phyloP scores from a whole-genome alignment of 1,140 invertebrate genomes.

The Eufriesea mexicana region DNA sequence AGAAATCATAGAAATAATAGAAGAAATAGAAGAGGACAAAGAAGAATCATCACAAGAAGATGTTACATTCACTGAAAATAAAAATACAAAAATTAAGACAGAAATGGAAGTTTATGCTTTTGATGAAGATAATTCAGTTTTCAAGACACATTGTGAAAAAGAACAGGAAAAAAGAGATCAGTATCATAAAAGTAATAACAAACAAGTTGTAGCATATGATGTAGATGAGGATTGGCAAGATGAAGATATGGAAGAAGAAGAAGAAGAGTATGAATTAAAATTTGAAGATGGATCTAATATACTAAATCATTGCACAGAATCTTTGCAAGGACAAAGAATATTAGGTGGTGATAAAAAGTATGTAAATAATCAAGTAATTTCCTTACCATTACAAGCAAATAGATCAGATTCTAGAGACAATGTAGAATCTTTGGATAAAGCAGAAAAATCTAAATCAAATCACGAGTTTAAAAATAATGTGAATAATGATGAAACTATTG shows the following conservation, averaged over 20 bases:
- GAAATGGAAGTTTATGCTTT: constrained; percentile 36
- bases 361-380: constrained; percentile 44
- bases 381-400: constrained; percentile 31
- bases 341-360: no score
- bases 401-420: constrained; percentile 43
- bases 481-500: constrained; percentile 60
- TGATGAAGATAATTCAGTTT: no score
- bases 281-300: no score
- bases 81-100: constrained; percentile 23
- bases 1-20: constrained; percentile 75
- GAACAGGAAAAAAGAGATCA: no score
- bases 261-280: no score
- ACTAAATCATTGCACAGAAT: no score
- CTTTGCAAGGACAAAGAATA: no score
- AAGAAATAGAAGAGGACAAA: constrained; percentile 70
- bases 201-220: no score
- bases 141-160: no score
- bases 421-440: constrained; percentile 19
- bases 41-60: constrained; percentile 46
- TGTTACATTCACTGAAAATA: constrained; percentile 24
- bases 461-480: constrained; percentile 57
- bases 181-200: no score
- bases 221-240: no score
- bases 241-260: no score
- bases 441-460: constrained; percentile 35